phyloP scores from a whole-genome alignment of 64 coral and sea anemone species.

The Pocillopora damicornis region DNA sequence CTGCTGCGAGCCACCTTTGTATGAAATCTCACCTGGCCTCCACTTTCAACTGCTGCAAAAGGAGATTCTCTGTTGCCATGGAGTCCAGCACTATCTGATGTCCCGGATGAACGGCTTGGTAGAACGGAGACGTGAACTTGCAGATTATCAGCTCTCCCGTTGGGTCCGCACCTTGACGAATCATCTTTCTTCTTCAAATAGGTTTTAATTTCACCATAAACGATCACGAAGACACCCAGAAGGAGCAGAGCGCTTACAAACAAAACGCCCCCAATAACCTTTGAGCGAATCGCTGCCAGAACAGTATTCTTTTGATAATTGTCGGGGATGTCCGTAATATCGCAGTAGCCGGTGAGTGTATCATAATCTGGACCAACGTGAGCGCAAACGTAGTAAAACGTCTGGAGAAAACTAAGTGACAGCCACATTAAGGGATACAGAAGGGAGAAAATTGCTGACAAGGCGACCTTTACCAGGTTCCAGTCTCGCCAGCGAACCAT shows the following conservation, averaged over 20 bases:
- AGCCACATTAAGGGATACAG: conserved; percentile 8
- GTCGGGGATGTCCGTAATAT: background rate
- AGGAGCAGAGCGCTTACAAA: background rate
- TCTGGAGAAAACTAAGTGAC: conserved; percentile 20
- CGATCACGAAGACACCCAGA: background rate
- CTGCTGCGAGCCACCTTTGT: too few relatives aligned
- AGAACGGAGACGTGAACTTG: conserved; percentile 10
- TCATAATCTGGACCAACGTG: background rate
- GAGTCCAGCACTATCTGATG: background rate
- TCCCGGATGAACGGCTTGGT: background rate
- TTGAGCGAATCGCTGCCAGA: background rate
- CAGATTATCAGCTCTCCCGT: background rate
- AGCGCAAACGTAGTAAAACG: conserved; percentile 24
- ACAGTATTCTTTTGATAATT: background rate
- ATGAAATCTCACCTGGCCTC: background rate
- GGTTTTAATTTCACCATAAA: conserved; percentile 19
- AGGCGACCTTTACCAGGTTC: background rate
- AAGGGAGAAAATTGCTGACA: conserved; percentile 21
- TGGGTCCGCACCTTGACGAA: background rate
- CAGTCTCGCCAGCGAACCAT: background rate
- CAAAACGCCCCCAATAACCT: background rate
- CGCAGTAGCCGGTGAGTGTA: background rate
- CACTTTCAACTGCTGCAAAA: background rate
- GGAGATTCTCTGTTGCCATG: background rate
- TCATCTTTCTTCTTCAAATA: conserved; percentile 12